Conservation (phyloP, 2,888 invertebrate species). For the Tineola bisselliella region DNA sequence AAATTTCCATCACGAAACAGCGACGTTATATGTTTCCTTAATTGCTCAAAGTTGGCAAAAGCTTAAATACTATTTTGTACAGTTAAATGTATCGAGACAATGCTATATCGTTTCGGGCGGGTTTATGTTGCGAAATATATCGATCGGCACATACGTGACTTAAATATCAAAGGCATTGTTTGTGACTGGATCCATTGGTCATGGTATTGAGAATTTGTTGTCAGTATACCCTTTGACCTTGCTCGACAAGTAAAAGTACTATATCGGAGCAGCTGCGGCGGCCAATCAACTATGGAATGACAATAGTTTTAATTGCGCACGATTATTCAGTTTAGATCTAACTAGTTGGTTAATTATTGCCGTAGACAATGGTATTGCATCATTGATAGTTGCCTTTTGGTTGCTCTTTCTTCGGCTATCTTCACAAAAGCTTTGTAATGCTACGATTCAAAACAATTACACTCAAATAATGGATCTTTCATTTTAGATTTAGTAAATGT, state of each 20-base stretch:
- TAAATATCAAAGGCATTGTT: conserved; percentile 13
- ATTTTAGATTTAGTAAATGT: neutral
- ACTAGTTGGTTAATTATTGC: neutral
- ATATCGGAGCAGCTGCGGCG: conserved; percentile 3
- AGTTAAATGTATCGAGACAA: neutral
- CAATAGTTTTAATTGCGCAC: conserved; percentile 6
- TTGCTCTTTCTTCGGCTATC: neutral
- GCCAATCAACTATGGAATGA: conserved; percentile 1
- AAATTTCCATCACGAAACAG: neutral
- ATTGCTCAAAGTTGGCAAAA: neutral
- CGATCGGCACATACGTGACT: conserved; percentile 10
- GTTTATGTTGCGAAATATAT: conserved; percentile 1
- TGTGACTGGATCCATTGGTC: conserved; percentile 4
- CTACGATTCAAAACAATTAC: neutral
- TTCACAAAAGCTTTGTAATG: neutral
- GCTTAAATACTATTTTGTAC: neutral
- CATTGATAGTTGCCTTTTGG: neutral
- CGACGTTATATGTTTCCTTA: neutral
- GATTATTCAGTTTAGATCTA: conserved; percentile 5
- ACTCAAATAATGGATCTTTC: neutral
- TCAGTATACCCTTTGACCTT: conserved; percentile 8
- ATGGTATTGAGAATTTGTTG: conserved; percentile 12
- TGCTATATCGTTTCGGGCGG: neutral
- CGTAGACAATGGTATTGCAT: neutral
- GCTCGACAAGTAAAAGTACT: conserved; percentile 10